Conservation (phyloP, 2,113 vertebrate species). For the Brevimyrus niger region DNA sequence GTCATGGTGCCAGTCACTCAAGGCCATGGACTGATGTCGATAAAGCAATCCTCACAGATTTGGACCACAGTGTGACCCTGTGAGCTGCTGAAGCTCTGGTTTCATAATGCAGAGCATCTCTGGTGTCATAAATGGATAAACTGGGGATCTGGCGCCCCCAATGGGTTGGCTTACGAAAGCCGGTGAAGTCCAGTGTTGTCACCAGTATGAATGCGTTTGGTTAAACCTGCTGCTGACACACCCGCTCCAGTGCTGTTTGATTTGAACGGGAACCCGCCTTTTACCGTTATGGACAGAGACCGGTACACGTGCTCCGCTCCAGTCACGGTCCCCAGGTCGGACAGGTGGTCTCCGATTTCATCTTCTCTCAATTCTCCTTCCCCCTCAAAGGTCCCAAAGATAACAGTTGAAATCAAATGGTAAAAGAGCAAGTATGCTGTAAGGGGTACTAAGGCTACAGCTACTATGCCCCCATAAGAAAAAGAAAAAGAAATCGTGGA, state of each 20-base stretch:
- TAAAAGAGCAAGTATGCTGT: not conserved
- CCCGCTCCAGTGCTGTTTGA: not conserved
- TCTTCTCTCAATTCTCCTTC: constrained; percentile 62
- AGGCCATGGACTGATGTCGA: not conserved
- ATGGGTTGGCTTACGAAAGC: not conserved
- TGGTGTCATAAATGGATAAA: not conserved
- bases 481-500: not conserved
- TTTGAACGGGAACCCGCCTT: constrained; percentile 35
- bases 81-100: not conserved
- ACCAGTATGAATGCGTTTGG: not conserved
- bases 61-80: not conserved
- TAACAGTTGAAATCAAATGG: not conserved
- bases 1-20: not conserved
- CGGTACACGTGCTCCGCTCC: constrained; percentile 69
- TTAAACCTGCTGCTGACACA: not conserved
- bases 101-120: not conserved
- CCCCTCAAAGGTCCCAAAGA: constrained; percentile 40
- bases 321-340: constrained; percentile 57
- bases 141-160: not conserved
- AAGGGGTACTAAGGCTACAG: not conserved
- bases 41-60: not conserved
- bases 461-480: not conserved
- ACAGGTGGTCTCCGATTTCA: constrained; percentile 52
- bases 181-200: not conserved
- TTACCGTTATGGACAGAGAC: constrained; percentile 69